Evolutionary conservation across 2,113 vertebrate genomes (phyloP).

Genomic region (Poecile atricapillus): DNA sequence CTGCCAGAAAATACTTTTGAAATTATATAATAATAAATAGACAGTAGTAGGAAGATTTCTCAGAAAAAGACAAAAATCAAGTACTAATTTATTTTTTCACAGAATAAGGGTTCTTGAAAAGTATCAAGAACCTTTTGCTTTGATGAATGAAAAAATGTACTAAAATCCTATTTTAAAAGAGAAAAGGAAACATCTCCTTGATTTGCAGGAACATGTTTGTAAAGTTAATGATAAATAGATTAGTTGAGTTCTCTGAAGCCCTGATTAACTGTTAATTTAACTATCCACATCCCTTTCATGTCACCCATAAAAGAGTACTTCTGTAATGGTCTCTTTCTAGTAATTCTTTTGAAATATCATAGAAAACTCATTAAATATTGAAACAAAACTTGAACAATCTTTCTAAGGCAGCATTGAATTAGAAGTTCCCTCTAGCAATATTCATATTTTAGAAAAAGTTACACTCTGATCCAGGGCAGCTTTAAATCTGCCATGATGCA

Average conservation of each 20-base stretch:
- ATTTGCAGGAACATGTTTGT: conserved; percentile 26
- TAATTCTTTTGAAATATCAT: conserved; percentile 33
- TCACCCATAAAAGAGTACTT: conserved; percentile 35
- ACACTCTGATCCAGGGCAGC: not conserved
- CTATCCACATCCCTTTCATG: conserved; percentile 36
- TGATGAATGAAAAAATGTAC: not conserved
- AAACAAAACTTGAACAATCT: not conserved
- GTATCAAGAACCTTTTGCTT: not conserved
- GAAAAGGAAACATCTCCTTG: not conserved
- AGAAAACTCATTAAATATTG: conserved; percentile 48
- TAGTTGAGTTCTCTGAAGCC: conserved; percentile 44
- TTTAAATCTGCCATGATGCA: not conserved
- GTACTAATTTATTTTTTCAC: not conserved
- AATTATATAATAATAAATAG: not conserved
- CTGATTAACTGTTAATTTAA: conserved; percentile 47
- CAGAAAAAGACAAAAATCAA: not conserved
- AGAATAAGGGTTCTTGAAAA: not conserved
- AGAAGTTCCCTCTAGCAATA: conserved; percentile 8
- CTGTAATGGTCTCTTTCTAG: conserved; percentile 34
- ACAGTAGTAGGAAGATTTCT: not conserved
- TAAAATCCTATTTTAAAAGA: not conserved
- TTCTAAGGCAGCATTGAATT: not conserved
- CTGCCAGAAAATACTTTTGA: not conserved
- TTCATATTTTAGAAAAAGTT: not conserved
- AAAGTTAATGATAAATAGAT: conserved; percentile 44